phyloP scores from a whole-genome alignment of 2,888 invertebrate species.

The Drosophila incognita region DNA sequence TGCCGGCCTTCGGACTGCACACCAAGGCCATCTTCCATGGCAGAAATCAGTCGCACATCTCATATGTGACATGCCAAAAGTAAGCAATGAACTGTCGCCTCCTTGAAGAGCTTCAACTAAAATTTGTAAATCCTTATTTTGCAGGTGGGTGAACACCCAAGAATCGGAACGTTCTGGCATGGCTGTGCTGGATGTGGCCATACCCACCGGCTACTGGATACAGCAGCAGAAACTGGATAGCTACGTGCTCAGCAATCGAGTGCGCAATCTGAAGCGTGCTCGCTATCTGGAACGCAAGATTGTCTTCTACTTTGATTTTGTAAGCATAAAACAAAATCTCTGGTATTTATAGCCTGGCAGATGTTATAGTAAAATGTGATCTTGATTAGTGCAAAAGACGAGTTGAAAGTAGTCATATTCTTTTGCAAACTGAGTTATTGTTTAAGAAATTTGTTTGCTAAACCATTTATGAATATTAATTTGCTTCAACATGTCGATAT shows the following conservation, averaged over 20 bases:
- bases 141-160: constrained; percentile 91
- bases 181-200: constrained; percentile 93
- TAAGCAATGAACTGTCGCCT: constrained; percentile 82
- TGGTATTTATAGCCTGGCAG: too few relatives aligned
- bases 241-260: constrained; percentile 92
- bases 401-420: too few relatives aligned
- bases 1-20: constrained; percentile 91
- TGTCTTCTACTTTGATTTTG: constrained; percentile 96
- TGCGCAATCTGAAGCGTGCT: constrained; percentile 93
- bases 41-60: constrained; percentile 96
- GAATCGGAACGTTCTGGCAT: constrained; percentile 94
- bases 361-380: too few relatives aligned
- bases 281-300: constrained; percentile 93
- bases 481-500: neutral
- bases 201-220: constrained; percentile 96
- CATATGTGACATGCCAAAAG: constrained; percentile 94
- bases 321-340: constrained; percentile 85
- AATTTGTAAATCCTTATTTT: neutral
- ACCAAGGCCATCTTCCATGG: constrained; percentile 92
- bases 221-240: constrained; percentile 95
- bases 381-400: too few relatives aligned
- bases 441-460: neutral
- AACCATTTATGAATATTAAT: too few relatives aligned
- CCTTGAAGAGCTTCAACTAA: neutral
- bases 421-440: neutral